Conservation (phyloP, 2,797 vertebrate species). For the Lutjanus argentimaculatus region DNA sequence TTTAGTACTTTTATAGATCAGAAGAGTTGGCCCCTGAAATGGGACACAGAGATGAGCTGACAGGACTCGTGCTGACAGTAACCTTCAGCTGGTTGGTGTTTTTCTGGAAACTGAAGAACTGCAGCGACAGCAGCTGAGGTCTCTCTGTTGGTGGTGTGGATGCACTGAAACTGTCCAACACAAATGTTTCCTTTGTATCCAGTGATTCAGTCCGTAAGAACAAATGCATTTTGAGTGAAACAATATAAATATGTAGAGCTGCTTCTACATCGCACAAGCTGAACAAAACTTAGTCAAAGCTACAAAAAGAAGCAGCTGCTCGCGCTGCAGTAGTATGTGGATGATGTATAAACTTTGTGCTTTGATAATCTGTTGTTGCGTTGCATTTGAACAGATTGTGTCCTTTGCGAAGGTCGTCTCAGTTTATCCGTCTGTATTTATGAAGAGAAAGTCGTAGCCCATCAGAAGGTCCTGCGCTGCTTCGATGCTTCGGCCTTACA, state of each 20-base stretch:
- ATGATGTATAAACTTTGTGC: slow-evolving; percentile 74
- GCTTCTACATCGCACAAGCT: slow-evolving; percentile 86
- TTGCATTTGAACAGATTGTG: slow-evolving; percentile 76
- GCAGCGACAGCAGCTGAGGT: background rate
- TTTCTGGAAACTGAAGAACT: background rate
- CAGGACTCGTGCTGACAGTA: background rate
- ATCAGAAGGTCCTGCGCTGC: slow-evolving; percentile 18
- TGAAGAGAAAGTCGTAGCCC: slow-evolving; percentile 16
- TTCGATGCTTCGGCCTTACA: background rate
- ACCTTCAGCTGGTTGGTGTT: background rate
- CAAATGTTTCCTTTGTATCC: slow-evolving; percentile 13
- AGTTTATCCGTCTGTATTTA: slow-evolving; percentile 35
- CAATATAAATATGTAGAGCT: slow-evolving; percentile 67
- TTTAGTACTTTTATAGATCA: background rate
- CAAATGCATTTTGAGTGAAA: slow-evolving; percentile 34
- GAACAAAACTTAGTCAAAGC: slow-evolving; percentile 71
- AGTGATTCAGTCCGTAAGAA: slow-evolving; percentile 14
- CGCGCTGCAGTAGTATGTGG: slow-evolving; percentile 66
- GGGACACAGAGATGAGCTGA: background rate
- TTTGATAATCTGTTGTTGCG: slow-evolving; percentile 70
- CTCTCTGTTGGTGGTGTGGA: slow-evolving; percentile 40
- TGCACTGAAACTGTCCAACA: slow-evolving; percentile 27
- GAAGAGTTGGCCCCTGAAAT: background rate
- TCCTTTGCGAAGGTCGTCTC: background rate
- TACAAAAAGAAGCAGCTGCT: slow-evolving; percentile 57